phyloP scores from a whole-genome alignment of 92 coral and sea anemone species.

The Palythoa grandiflora region DNA sequence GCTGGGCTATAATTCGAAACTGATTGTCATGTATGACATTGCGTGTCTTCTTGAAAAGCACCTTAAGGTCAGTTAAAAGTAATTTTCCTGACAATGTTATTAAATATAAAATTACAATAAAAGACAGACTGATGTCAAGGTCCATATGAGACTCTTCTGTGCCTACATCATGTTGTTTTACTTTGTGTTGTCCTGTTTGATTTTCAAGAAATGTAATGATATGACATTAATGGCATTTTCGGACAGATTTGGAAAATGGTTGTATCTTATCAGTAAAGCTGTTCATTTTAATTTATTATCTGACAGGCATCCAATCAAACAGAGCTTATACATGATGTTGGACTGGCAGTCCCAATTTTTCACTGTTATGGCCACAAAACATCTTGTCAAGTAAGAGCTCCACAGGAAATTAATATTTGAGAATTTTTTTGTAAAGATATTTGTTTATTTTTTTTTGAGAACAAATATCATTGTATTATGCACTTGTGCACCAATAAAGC shows the following conservation, averaged over 20 bases:
- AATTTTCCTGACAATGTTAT: neutral
- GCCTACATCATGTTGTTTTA: neutral
- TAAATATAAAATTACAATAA: no score
- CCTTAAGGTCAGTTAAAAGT: constrained; percentile 1
- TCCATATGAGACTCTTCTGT: neutral
- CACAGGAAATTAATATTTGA: neutral
- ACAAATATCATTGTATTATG: no score
- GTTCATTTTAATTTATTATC: neutral
- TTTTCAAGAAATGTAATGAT: neutral
- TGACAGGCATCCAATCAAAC: constrained; percentile 3
- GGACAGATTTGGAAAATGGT: neutral
- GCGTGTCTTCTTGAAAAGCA: neutral
- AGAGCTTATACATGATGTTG: neutral
- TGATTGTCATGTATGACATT: neutral
- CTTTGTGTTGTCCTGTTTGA: neutral
- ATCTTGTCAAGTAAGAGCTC: constrained; percentile 62
- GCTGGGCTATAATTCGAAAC: neutral
- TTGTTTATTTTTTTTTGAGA: neutral
- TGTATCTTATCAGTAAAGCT: neutral
- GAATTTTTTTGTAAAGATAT: neutral
- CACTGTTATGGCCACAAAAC: constrained; percentile 83
- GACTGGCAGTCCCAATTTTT: constrained; percentile 65
- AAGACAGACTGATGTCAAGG: no score
- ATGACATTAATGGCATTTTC: neutral
- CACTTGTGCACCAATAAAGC: no score